phyloP scores from a whole-genome alignment of 1,140 invertebrate species.

The Sminthurinus signatus region DNA sequence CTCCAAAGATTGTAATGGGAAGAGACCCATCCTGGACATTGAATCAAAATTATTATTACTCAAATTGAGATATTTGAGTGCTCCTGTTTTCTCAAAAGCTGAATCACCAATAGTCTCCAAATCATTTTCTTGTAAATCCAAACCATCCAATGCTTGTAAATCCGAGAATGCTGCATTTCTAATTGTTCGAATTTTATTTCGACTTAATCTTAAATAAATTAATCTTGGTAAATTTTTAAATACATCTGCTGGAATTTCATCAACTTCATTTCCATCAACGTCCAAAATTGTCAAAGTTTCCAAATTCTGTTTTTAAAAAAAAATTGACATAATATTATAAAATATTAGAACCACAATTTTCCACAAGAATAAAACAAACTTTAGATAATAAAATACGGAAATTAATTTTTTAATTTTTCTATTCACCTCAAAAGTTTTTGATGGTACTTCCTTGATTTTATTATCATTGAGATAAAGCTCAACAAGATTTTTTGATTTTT shows the following conservation, averaged over 20 bases:
- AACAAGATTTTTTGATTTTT: constrained; percentile 45
- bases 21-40: constrained; percentile 64
- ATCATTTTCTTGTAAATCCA: constrained; percentile 74
- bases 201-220: constrained; percentile 65
- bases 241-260: constrained; percentile 66
- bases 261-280: constrained; percentile 73
- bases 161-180: constrained; percentile 68
- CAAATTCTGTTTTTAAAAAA: constrained; percentile 56
- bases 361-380: neutral
- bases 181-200: constrained; percentile 57
- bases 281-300: constrained; percentile 63
- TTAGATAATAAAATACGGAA: neutral
- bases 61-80: constrained; percentile 71
- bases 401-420: neutral
- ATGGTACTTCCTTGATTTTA: constrained; percentile 33
- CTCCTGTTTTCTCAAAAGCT: constrained; percentile 68
- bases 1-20: constrained; percentile 65
- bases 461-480: constrained; percentile 42
- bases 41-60: constrained; percentile 57
- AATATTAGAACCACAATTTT: too few relatives aligned
- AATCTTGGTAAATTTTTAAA: constrained; percentile 68
- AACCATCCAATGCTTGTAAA: constrained; percentile 61
- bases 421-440: constrained; percentile 32
- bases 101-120: constrained; percentile 61
- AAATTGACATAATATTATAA: neutral